Percentiles rank a stretch among this genome's conserved stretches.
Evolutionary conservation across 2,888 invertebrate genomes (phyloP).

Genomic region (Lycophotia porphyrea): DNA sequence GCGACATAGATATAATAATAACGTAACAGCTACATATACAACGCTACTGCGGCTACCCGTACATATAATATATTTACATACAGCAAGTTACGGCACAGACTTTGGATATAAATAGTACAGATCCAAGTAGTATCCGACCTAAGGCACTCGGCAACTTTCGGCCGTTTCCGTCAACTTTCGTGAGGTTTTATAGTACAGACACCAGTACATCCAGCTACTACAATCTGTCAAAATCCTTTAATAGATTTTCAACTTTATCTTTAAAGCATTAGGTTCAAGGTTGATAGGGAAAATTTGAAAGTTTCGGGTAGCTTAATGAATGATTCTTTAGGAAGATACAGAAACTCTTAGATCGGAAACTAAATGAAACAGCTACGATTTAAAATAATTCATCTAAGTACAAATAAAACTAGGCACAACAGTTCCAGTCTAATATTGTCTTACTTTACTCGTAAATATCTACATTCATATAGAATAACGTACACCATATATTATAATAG

Average conservation of each 20-base stretch:
- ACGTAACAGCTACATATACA: constrained; percentile 26
- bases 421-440: constrained; percentile 71
- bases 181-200: too few species aligned
- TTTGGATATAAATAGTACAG: constrained; percentile 37
- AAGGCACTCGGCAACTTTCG: constrained; percentile 29
- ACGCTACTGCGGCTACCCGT: constrained; percentile 24
- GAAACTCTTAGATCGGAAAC: constrained; percentile 20
- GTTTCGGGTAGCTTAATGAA: too few species aligned
- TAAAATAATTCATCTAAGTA: constrained; percentile 39
- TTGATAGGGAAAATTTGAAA: too few species aligned
- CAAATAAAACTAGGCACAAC: constrained; percentile 69
- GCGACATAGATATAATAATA: neutral
- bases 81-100: constrained; percentile 52
- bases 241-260: too few species aligned
- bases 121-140: constrained; percentile 29
- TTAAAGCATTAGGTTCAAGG: too few species aligned
- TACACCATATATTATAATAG: constrained; percentile 28
- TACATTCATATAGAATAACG: constrained; percentile 41
- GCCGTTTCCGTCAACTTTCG: constrained; percentile 2
- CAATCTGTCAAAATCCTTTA: too few species aligned
- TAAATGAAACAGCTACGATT: constrained; percentile 21
- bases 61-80: constrained; percentile 31
- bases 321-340: neutral
- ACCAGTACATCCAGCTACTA: too few species aligned
- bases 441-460: constrained; percentile 53